Base-by-base conservation (phyloP, 2,113 vertebrate genomes). In the Apodemus sylvaticus region DNA sequence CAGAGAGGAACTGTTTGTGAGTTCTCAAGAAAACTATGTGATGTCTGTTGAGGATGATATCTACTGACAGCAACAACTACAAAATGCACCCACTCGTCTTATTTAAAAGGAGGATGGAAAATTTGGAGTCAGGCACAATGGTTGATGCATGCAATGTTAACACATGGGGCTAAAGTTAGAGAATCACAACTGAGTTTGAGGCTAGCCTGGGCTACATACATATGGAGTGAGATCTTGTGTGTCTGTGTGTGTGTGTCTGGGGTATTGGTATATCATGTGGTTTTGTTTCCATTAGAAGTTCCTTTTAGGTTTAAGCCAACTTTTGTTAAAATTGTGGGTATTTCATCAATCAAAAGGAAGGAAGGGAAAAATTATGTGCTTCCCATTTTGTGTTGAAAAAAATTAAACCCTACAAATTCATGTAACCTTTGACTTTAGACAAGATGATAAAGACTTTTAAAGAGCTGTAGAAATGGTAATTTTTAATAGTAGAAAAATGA, bases 391-490 rank as follows among this genome's bases (percentile, higher is more conserved):
- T 70, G 20, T 29, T 94, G 74, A 26, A 64, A 64, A 71, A 73
- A 74, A 5, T 71, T 55, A 76, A 68, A 17, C 53, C 48, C 6
- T n/a, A 51, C n/a, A 95, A 90, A 93, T 90, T 66, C 90, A 98
- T 94, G 66, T 16, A 68, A 68, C 31, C 2, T 97, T 96, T 83
- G 36, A 8, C n/a, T 70, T 97, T 96, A 90, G 96, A 94, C 77
- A 86, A 95, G 66, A 64, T 29, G 62, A 64, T 64, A 64, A 64
- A 64, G 62, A 64, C 22, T 1, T 97, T 95, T 83, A 86, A 96
- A 97, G 93, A 97, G 12, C 19, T 97, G 39, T 82, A 13, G 55
- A 97, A 97, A 97, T 97, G 93, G 97, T 97, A 97, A 90, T 70
- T 97, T 94, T 96, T 96, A 86, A 74, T 92, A 76, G 70, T 60